Conservation (phyloP, 2,888 invertebrate species). For the Athalia rosae region DNA sequence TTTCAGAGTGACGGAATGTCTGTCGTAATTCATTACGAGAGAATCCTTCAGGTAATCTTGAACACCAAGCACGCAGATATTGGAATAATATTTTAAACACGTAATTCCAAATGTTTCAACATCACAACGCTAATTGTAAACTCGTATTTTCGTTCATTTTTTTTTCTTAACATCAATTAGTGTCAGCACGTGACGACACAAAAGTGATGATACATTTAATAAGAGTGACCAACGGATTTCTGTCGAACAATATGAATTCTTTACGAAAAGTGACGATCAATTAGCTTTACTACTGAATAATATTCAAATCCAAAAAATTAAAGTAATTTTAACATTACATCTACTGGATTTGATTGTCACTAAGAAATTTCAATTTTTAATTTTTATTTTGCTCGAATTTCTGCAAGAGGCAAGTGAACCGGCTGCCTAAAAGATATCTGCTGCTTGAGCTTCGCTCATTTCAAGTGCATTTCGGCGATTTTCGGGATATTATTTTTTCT, state of each 20-base stretch:
- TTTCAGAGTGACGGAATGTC: not conserved
- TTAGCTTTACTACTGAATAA: not conserved
- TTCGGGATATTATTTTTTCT: conserved; percentile 7
- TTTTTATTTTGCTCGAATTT: not conserved
- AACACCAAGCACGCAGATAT: not conserved
- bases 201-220: not conserved
- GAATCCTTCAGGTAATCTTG: conserved; percentile 1
- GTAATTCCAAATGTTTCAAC: not conserved
- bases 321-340: conserved; percentile 9
- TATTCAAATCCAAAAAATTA: not conserved
- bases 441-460: conserved; percentile 7
- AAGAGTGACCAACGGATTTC: not conserved
- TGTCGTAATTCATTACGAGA: not conserved
- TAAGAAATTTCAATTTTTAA: conserved; percentile 2
- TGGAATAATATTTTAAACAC: not conserved
- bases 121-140: conserved; percentile 14
- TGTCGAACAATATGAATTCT: not conserved
- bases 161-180: not conserved
- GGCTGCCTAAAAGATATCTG: not conserved
- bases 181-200: not conserved
- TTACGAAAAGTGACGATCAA: not conserved
- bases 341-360: conserved; percentile 30
- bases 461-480: not conserved
- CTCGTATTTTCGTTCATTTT: not conserved
- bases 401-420: not conserved